Base-by-base conservation (phyloP, 2,113 vertebrate genomes). In the Philantomba maxwellii region DNA sequence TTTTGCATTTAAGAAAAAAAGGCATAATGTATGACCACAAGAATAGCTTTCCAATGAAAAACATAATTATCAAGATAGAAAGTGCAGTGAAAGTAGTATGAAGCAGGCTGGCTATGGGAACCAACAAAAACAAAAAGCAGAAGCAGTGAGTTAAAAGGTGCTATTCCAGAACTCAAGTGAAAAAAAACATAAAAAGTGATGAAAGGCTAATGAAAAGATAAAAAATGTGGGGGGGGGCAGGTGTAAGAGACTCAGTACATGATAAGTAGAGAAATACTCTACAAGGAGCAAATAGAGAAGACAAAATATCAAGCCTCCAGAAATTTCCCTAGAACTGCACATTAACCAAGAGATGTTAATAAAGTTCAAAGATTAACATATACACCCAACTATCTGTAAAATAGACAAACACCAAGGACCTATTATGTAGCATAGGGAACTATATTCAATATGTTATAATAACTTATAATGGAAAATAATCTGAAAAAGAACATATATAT, bases 21-120 rank as follows among this genome's bases (percentile, higher is more conserved):
- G n/a, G 43, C 93, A 64, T 39, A 81, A 58, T 89, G 15, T 49
- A 7, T 87, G 58, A 23, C 43, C 3, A 75, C 47, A 89, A 86
- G 13, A 15, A 93, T 77, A 91, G 39, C 14, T 96, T 91, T 95
- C 49, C 77, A 73, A 30, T 82, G 86, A 94, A 97, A 96, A 95
- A 70, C 5, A 70, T 62, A 4, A 91, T 86, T 36, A 53, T 90
- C 73, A 85, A 92, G 62, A 33, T 53, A 58, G 39, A 95, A 97
- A 80, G 85, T 51, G 23, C 30, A 95, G 21, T 23, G 2, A 43
- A 80, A 66, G 6, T 16, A 36, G 17, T 26, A 5, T 25, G 80
- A 43, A 64, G 25, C n/a, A 82, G 47, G 78, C 6, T 47, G 17
- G 1, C 3, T 58, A 13, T 33, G 10, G 51, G 43, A 39, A 78